Evolutionary conservation across 2,797 vertebrate species (phyloP), one percentile per base, ranked within the genome.

Genomic region (Galaxias olidus): DNA sequence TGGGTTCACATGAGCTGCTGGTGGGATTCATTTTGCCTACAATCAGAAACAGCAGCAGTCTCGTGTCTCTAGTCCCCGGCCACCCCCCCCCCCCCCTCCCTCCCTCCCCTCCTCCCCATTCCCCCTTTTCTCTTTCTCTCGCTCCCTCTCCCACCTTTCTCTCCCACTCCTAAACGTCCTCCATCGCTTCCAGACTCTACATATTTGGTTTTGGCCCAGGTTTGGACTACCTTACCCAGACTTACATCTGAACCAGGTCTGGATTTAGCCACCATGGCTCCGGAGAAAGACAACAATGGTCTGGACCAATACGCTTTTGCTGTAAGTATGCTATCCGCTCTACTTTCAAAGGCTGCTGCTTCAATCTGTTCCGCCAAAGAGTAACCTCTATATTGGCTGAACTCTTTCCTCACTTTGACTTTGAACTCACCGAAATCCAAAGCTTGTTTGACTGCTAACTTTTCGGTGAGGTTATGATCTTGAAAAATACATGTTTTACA

Each of bases 1-100:
- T 87, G 80, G 73, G 74, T 81, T 92, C 91, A 93, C 91, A 91
- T 92, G 92, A 91, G 89, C 80, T 81, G 73, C 77, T 86, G 80
- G 76, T 84, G 72, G 76, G 78, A 74, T 68, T 79, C 65, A 79
- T 78, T 84, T 82, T 78, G 69, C 59, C 74, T 50, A 75, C 64
- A 84, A 78, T 80, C 69, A 87, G 57, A 74, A 60, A 71, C 67
- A 69, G 51, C 73, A 56, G 59, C 69, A 74, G 78, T 81, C 84
- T 81, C 75, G 65, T 86, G 84, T 79, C 76, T 81, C 54, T 79
- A 59, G 67, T 77, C n/a, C n/a, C n/a, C n/a, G n/a, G n/a, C n/a
- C 10, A 40, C 60, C 66, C 44, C 64, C 50, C 19, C 66, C 59
- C n/a, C 48, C 14, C 47, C 7, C 48, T 65, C 51, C 30, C 41